Base-by-base conservation (phyloP, 2,888 invertebrate genomes). In the Lampropteryx suffumata region DNA sequence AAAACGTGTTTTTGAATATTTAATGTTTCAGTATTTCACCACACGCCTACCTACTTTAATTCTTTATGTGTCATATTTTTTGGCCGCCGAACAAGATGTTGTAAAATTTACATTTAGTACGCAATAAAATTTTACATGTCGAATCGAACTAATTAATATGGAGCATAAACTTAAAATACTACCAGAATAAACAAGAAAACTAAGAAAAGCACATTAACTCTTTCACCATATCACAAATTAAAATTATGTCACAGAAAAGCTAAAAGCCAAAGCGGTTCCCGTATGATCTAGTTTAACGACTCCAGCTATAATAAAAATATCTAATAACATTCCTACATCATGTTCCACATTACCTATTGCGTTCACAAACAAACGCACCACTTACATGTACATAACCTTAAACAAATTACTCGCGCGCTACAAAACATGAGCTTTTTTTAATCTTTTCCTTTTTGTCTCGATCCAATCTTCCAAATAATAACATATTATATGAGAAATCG, bases 401-500 rank as follows among this genome's bases (percentile, higher is more conserved):
- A 84, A 80, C 62, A 78, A 82, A 84, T 82, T 80, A 79, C 79
- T 68, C 65, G 64, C 73, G 76, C 72, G 78, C 65, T 58, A 76
- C 7, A 4, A 24, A 24, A 24, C 7, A 7, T 24, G 24, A 7
- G 5, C 6, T 71, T 76, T 75, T 64, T 63, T 64, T 62, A 71
- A 76, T 82, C 73, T 73, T 17, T 17, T 2, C 4, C 17, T 17
- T 17, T 17, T 17, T 17, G 2, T 17, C 4, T 17, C 17, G n/a
- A n/a, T n/a, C n/a, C n/a, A 74, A 79, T 77, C 77, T 77, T 59
- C 57, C 81, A 82, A 84, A 80, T 81, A 83, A 85, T 81, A 79
- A 84, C 74, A 74, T 73, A 73, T 79, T 77, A 79, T 74, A 69
- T 68, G 73, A 62, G 59, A 67, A 70, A 71, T 72, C 62, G 65